Conservation (phyloP, 1,140 invertebrate species). For the Leptopilina clavipes region DNA sequence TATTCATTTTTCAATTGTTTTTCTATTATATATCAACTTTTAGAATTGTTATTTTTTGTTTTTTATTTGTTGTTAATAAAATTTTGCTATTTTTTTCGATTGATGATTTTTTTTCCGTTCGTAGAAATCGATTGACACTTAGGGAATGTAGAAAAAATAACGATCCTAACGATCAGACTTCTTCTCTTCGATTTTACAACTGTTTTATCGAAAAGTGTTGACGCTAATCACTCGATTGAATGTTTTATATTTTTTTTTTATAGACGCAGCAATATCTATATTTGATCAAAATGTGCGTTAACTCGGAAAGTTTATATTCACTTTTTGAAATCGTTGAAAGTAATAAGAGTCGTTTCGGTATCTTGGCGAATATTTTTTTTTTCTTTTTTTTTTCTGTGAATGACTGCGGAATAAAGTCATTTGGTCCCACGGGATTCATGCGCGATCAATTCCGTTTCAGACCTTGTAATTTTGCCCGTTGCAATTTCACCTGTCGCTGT, state of each 20-base stretch:
- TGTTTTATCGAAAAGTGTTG: neutral
- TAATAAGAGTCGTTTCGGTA: slow-evolving; percentile 3
- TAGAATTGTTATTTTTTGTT: too few species aligned
- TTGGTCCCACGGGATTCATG: neutral
- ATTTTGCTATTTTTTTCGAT: too few species aligned
- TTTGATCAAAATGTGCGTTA: neutral
- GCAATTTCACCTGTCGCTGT: slow-evolving; percentile 44
- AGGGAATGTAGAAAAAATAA: neutral
- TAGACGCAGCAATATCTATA: neutral
- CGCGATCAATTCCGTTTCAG: neutral
- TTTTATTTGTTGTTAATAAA: too few species aligned
- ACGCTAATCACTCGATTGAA: neutral
- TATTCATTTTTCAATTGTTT: too few species aligned
- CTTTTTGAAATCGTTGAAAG: neutral
- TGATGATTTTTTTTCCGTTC: too few species aligned
- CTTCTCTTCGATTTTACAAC: neutral
- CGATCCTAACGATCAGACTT: neutral
- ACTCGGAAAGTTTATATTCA: neutral
- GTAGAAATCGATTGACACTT: neutral
- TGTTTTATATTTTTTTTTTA: too few species aligned
- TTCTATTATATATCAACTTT: too few species aligned
- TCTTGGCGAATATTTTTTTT: neutral
- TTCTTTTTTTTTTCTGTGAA: slow-evolving; percentile 15
- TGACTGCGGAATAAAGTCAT: slow-evolving; percentile 13
- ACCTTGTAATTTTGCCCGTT: slow-evolving; percentile 6